Percentiles rank a stretch among this genome's conserved stretches.
Conservation (phyloP, 2,888 invertebrate species). For the Leptogaster cylindrica region DNA sequence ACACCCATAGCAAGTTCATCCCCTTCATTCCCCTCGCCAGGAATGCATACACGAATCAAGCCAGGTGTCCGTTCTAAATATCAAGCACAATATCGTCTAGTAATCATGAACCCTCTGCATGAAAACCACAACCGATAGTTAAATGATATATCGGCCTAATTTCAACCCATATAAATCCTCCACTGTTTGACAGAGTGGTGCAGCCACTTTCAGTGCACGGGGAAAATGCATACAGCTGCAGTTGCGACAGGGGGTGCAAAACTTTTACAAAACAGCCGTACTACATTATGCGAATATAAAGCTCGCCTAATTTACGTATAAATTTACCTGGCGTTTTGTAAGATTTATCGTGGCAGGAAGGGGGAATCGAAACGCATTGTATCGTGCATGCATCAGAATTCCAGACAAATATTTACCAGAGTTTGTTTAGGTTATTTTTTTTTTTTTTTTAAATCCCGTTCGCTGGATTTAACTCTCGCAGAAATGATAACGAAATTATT, state of each 20-base stretch:
- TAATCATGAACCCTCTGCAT: slow-evolving; percentile 32
- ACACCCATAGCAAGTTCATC: too few relatives aligned
- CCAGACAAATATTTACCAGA: too few relatives aligned
- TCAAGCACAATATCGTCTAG: background rate
- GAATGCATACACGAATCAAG: too few relatives aligned
- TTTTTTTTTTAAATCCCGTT: too few relatives aligned
- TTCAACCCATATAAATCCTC: background rate
- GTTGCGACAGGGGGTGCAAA: background rate
- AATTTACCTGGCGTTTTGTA: slow-evolving; percentile 19
- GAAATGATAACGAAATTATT: too few relatives aligned
- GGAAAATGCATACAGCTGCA: background rate
- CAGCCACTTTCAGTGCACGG: background rate
- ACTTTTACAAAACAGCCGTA: background rate
- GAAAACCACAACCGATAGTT: slow-evolving; percentile 10
- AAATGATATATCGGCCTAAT: slow-evolving; percentile 32
- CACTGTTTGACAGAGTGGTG: slow-evolving; percentile 1
- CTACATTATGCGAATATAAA: background rate
- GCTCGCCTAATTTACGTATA: slow-evolving; percentile 24
- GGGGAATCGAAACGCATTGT: too few relatives aligned
- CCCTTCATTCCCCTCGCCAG: too few relatives aligned
- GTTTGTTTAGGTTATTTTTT: too few relatives aligned
- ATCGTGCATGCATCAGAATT: too few relatives aligned
- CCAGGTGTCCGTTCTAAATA: background rate
- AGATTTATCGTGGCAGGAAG: too few relatives aligned
- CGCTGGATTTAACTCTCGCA: too few relatives aligned